Conservation (phyloP, 1,140 invertebrate genomes). For the Drosophila guanche region DNA sequence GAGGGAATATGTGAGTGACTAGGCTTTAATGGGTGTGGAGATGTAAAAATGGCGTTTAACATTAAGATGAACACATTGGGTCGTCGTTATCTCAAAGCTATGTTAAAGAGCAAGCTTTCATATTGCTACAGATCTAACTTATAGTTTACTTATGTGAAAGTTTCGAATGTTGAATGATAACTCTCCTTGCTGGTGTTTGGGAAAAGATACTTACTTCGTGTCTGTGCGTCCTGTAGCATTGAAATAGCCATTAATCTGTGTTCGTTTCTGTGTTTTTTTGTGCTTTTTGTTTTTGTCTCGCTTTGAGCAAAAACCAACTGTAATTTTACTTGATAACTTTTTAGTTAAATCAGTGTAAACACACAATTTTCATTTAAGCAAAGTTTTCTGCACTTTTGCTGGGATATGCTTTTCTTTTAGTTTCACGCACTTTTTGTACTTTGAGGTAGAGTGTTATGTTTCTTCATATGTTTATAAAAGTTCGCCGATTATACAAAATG, state of each 20-base stretch:
- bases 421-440: slow-evolving; percentile 69
- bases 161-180: not conserved
- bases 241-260: slow-evolving; percentile 75
- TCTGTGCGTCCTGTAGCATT: slow-evolving; percentile 82
- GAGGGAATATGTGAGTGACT: slow-evolving; percentile 7
- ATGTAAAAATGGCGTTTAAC: slow-evolving; percentile 57
- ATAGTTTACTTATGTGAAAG: too few species aligned
- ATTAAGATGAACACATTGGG: slow-evolving; percentile 49
- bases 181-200: too few species aligned
- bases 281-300: slow-evolving; percentile 23
- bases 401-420: slow-evolving; percentile 34
- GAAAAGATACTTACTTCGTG: slow-evolving; percentile 73
- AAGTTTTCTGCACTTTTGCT: slow-evolving; percentile 34
- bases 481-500: slow-evolving; percentile 74
- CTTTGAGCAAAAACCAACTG: slow-evolving; percentile 35
- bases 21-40: not conserved
- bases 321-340: slow-evolving; percentile 23
- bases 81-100: slow-evolving; percentile 61
- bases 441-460: slow-evolving; percentile 74
- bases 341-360: slow-evolving; percentile 44
- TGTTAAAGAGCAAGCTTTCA: not conserved
- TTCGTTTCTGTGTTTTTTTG: slow-evolving; percentile 11
- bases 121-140: not conserved
- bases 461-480: slow-evolving; percentile 45
- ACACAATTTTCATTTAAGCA: slow-evolving; percentile 61